Evolutionary conservation across 2,113 vertebrate genomes (phyloP).

Genomic region (Zapornia atra): DNA sequence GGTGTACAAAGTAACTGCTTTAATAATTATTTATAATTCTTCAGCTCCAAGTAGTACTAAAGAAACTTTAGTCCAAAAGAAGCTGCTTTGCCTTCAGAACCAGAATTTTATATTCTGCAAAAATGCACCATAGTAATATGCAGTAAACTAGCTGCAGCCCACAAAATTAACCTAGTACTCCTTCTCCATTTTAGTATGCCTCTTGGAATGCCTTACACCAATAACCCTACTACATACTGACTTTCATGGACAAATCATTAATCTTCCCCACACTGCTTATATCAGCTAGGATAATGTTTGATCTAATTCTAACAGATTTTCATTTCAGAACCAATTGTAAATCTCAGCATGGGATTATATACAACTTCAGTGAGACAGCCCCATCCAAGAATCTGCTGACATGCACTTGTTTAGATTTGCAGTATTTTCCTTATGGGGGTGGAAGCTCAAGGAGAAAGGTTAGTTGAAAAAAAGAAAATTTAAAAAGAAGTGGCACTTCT

Average conservation of each 20-base stretch:
- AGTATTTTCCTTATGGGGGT: conserved; percentile 21
- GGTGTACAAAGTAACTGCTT: not conserved
- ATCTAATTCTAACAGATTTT: conserved; percentile 72
- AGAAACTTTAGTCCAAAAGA: not conserved
- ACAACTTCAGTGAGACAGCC: conserved; percentile 52
- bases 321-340: conserved; percentile 72
- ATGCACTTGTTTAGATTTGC: conserved; percentile 28
- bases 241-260: conserved; percentile 50
- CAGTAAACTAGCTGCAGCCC: not conserved
- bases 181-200: not conserved
- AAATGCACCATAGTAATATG: not conserved
- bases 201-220: not conserved
- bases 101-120: not conserved
- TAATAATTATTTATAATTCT: not conserved
- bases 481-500: conserved; percentile 39
- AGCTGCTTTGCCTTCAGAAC: not conserved
- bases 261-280: conserved; percentile 43
- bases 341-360: conserved; percentile 68
- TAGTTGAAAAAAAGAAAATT: conserved; percentile 44
- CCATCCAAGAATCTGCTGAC: conserved; percentile 22
- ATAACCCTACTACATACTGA: not conserved
- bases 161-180: not conserved
- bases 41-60: not conserved
- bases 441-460: conserved; percentile 26
- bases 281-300: conserved; percentile 53